These are phyloP conservation scores for Lasioglossum leucozonium DNA, from an alignment of 2,888 invertebrate genomes.

Conservation along the genomic window DNA sequence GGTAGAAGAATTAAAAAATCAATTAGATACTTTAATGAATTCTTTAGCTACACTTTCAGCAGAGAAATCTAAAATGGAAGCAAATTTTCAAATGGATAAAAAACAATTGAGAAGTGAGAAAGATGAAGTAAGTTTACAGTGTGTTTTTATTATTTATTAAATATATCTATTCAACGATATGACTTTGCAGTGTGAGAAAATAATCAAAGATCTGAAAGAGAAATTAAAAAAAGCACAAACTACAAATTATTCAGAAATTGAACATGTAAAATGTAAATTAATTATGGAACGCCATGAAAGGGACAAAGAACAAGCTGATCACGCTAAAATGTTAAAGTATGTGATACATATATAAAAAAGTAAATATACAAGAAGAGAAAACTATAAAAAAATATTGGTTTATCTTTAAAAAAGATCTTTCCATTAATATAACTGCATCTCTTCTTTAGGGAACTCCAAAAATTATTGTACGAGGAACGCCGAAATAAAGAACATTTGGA, in stretches of 20 bases:
- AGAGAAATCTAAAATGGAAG: slow-evolving; percentile 94
- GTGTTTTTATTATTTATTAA: slow-evolving; percentile 16
- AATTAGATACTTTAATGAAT: slow-evolving; percentile 88
- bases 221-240: slow-evolving; percentile 87
- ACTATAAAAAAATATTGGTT: not conserved
- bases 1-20: slow-evolving; percentile 82
- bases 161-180: not conserved
- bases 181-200: slow-evolving; percentile 87
- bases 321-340: slow-evolving; percentile 90
- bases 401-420: not conserved
- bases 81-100: slow-evolving; percentile 91
- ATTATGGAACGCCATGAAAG: slow-evolving; percentile 92
- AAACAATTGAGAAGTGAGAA: slow-evolving; percentile 87
- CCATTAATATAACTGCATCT: not conserved
- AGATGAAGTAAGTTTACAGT: slow-evolving; percentile 81
- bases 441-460: slow-evolving; percentile 90
- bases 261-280: slow-evolving; percentile 90
- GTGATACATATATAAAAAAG: slow-evolving; percentile 54
- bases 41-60: slow-evolving; percentile 91
- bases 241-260: slow-evolving; percentile 87
- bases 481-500: slow-evolving; percentile 91
- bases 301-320: slow-evolving; percentile 92
- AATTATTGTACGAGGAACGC: slow-evolving; percentile 90
- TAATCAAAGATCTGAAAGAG: slow-evolving; percentile 86
- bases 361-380: not conserved